Base-by-base conservation (phyloP, 2,888 invertebrate species). In the Horisme vitalbata region DNA sequence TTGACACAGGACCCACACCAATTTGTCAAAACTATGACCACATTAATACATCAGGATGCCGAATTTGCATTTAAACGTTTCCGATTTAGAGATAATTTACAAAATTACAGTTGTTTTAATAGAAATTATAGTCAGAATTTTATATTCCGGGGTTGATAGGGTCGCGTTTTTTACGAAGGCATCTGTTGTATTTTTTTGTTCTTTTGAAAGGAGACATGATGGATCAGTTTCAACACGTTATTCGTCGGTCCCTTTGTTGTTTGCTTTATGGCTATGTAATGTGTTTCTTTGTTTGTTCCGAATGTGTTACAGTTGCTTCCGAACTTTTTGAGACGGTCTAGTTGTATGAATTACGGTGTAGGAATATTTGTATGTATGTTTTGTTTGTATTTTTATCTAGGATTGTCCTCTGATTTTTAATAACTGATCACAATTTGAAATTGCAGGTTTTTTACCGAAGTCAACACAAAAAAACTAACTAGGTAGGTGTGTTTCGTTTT, bases 211-310 rank as follows among this genome's bases (percentile, higher is more conserved):
- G 83, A 85, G 87, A 87, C 86, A 86, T 88, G 89, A 89, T 88
- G 86, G 88, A 89, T 89, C 87, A 88, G 89, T 88, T 88, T 88
- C 88, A 88, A 89, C 88, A 82, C 85, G 75, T 83, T n/a, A 85
- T 74, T 76, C 77, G 85, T 81, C 88, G 88, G 88, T 74, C 66
- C 78, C 85, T 88, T 88, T 88, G 88, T 86, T 83, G 82, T 71
- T 72, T 67, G 78, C 76, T 88, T 88, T 88, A 88, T 82, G 80
- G 85, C 80, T 83, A 82, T 79, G 88, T 88, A 87, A 88, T 87
- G 87, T 84, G 83, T 85, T 86, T 86, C 84, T 83, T 86, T 88
- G 86, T 88, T 87, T 88, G 87, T 83, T 83, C 79, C 76, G 78
- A 81, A 80, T 78, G 75, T 76, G 82, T 77, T 80, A 79, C 79